A percentile compares a stretch with the other conserved stretches of the same genome.
Evolutionary conservation across 1,140 invertebrate species (phyloP).

Genomic region (Drosophila sp.): DNA sequence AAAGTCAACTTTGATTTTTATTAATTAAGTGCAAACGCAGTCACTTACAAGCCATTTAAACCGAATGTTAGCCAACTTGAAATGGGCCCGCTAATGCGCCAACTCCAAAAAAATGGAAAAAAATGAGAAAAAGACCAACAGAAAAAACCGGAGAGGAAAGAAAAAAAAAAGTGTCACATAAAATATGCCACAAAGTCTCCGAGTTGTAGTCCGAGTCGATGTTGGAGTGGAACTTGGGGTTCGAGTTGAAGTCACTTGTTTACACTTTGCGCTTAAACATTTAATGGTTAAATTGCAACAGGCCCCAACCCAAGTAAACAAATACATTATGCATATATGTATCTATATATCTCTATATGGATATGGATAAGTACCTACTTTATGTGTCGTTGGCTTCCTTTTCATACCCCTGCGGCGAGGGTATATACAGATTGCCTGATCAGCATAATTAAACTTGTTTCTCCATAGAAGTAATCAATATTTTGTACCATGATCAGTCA

Average conservation of each 20-base stretch:
- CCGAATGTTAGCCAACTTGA: constrained; percentile 78
- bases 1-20: constrained; percentile 72
- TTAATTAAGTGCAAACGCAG: constrained; percentile 79
- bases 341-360: not conserved
- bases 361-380: not conserved
- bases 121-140: not conserved
- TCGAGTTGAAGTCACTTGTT: constrained; percentile 54
- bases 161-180: constrained; percentile 69
- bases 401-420: constrained; percentile 15
- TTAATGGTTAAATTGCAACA: constrained; percentile 50
- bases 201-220: constrained; percentile 7
- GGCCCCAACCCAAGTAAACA: constrained; percentile 14
- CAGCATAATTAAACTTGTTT: no score
- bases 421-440: not conserved
- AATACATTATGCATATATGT: constrained; percentile 41
- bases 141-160: constrained; percentile 31
- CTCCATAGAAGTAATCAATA: no score
- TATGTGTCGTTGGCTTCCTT: constrained; percentile 45
- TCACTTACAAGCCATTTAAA: constrained; percentile 78
- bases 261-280: constrained; percentile 53
- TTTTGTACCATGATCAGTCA: no score
- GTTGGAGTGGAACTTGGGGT: constrained; percentile 5
- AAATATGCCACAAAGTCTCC: constrained; percentile 38
- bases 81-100: constrained; percentile 74
- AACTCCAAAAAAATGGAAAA: constrained; percentile 25